These are phyloP conservation scores for Sciaenops ocellatus DNA, from an alignment of 2,797 vertebrate genomes.

Conservation along the genomic window DNA sequence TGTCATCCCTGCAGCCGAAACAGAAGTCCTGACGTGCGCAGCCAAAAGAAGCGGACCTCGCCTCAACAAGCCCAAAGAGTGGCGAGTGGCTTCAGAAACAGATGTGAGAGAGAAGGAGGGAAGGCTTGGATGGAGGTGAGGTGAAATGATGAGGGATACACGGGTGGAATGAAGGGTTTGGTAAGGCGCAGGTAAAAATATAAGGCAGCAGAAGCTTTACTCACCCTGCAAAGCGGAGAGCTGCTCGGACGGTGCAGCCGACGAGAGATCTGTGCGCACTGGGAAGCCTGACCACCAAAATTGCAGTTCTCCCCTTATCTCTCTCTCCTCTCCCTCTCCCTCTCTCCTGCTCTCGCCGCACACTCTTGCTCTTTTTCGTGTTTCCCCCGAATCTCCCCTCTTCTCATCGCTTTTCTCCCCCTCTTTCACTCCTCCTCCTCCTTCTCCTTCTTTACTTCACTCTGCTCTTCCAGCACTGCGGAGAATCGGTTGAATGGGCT, in stretches of 20 bases:
- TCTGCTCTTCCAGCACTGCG: constrained; percentile 82
- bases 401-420: constrained; percentile 31
- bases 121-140: background rate
- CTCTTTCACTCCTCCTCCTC: constrained; percentile 44
- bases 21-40: constrained; percentile 51
- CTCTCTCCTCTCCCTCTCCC: constrained; percentile 16
- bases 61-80: constrained; percentile 31
- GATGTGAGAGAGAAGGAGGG: background rate
- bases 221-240: constrained; percentile 78
- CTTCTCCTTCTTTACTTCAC: constrained; percentile 64
- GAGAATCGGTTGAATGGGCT: constrained; percentile 81
- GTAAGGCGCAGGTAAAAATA: background rate
- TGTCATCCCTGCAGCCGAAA: constrained; percentile 20
- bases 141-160: background rate
- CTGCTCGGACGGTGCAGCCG: constrained; percentile 64
- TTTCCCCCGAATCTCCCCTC: constrained; percentile 43
- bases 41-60: constrained; percentile 30
- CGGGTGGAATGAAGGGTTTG: background rate
- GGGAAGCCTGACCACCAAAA: constrained; percentile 70
- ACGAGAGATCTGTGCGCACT: constrained; percentile 68
- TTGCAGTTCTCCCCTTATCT: constrained; percentile 57
- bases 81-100: constrained; percentile 5
- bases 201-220: constrained; percentile 52
- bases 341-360: constrained; percentile 37
- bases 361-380: constrained; percentile 16